Evolutionary conservation across 2,113 vertebrate genomes (phyloP).

Genomic region (Salvelinus alpinus): DNA sequence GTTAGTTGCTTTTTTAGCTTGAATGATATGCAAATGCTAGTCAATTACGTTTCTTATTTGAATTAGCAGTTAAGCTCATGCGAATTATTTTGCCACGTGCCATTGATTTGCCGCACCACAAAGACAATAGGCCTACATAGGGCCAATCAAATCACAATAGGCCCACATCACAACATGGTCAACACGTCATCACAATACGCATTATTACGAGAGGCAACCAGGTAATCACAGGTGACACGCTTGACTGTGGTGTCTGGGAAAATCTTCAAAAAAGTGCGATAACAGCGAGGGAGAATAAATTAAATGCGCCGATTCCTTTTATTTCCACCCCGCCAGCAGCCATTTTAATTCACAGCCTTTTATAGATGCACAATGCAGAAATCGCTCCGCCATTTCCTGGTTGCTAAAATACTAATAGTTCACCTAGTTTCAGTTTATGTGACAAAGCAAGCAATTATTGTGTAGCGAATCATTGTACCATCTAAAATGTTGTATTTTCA

Average conservation of each 20-base stretch:
- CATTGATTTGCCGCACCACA: slow-evolving; percentile 32
- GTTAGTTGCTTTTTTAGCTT: slow-evolving; percentile 38
- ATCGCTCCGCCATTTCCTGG: too few relatives aligned
- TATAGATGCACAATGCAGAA: too few relatives aligned
- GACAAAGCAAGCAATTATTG: too few relatives aligned
- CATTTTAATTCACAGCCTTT: slow-evolving; percentile 34
- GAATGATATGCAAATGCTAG: slow-evolving; percentile 84
- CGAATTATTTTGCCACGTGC: slow-evolving; percentile 83
- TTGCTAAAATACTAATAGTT: too few relatives aligned
- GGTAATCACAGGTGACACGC: slow-evolving; percentile 2
- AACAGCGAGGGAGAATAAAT: slow-evolving; percentile 49
- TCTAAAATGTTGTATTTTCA: too few relatives aligned
- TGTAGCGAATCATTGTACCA: too few relatives aligned
- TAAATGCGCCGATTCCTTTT: slow-evolving; percentile 35
- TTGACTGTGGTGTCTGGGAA: slow-evolving; percentile 39
- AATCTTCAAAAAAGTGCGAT: slow-evolving; percentile 25
- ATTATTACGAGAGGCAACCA: not conserved
- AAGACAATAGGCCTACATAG: not conserved
- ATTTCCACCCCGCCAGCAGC: slow-evolving; percentile 34
- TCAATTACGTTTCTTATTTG: slow-evolving; percentile 77
- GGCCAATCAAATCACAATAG: too few relatives aligned
- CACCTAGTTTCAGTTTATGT: too few relatives aligned
- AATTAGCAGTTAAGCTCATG: slow-evolving; percentile 87
- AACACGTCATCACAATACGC: not conserved
- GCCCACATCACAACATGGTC: not conserved